Conservation (phyloP, 1,140 invertebrate genomes). For the Delia radicum region DNA sequence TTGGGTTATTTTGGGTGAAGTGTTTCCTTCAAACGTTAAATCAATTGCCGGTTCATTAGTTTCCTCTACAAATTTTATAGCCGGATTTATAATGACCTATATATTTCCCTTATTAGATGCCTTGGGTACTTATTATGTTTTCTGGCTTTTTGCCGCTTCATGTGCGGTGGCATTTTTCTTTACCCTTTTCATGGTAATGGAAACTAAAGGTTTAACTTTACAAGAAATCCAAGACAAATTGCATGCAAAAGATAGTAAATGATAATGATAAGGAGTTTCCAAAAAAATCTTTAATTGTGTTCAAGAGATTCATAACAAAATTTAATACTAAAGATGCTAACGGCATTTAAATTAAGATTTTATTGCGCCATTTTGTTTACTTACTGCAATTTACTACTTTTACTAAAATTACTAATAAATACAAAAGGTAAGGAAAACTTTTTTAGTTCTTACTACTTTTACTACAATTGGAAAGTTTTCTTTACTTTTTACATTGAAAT, state of each 20-base stretch:
- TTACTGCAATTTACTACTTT: no score
- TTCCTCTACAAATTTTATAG: slow-evolving; percentile 72
- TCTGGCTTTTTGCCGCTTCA: slow-evolving; percentile 74
- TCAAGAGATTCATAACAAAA: no score
- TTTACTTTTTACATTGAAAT: no score
- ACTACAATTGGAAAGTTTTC: no score
- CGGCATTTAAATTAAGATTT: no score
- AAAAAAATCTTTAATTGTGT: no score
- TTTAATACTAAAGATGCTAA: no score
- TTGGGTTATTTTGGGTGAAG: slow-evolving; percentile 79
- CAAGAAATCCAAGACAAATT: slow-evolving; percentile 73
- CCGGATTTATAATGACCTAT: slow-evolving; percentile 75
- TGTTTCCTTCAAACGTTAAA: slow-evolving; percentile 73
- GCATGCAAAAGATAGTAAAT: slow-evolving; percentile 58
- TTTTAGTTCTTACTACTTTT: no score
- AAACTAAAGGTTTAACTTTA: slow-evolving; percentile 75
- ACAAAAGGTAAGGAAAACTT: no score
- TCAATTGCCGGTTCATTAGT: slow-evolving; percentile 70
- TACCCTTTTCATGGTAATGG: slow-evolving; percentile 67
- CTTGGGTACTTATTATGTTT: slow-evolving; percentile 67
- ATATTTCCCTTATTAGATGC: slow-evolving; percentile 64
- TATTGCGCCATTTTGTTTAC: no score
- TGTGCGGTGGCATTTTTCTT: slow-evolving; percentile 63
- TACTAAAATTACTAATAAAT: no score
- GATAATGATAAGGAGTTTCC: no score